These are phyloP conservation scores for Eudasyphora cyanicolor DNA, from an alignment of 2,888 invertebrate species.

Conservation along the genomic window DNA sequence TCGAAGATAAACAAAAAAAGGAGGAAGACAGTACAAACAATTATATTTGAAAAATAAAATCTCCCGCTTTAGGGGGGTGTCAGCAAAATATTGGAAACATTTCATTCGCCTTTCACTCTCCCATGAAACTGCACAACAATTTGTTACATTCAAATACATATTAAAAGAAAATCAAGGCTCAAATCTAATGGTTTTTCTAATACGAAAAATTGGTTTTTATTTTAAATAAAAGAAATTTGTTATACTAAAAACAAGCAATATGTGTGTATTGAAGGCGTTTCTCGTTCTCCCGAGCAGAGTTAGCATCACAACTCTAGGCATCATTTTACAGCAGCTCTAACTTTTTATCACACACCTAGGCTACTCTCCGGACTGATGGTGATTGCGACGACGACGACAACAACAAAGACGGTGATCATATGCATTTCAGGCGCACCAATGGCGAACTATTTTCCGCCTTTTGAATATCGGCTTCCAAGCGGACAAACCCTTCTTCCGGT, in stretches of 20 bases:
- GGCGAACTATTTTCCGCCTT: conserved; percentile 71
- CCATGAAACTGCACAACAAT: too few relatives aligned
- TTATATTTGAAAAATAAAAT: too few relatives aligned
- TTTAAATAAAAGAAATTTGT: conserved; percentile 51
- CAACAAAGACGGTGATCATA: conserved; percentile 61
- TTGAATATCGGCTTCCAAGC: conserved; percentile 76
- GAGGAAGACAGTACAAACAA: too few relatives aligned
- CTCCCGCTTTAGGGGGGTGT: too few relatives aligned
- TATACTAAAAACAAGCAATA: conserved; percentile 46
- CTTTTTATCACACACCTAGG: neutral
- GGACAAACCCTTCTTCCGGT: conserved; percentile 74
- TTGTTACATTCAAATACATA: too few relatives aligned
- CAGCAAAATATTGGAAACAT: too few relatives aligned
- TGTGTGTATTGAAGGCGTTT: conserved; percentile 43
- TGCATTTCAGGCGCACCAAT: conserved; percentile 70
- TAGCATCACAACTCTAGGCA: neutral
- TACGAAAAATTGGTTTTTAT: conserved; percentile 51
- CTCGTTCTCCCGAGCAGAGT: neutral
- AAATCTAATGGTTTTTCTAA: conserved; percentile 30
- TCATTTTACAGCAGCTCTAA: conserved; percentile 9
- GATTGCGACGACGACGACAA: too few relatives aligned
- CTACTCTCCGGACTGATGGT: conserved; percentile 2
- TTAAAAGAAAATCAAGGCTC: neutral
- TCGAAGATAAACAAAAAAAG: too few relatives aligned
- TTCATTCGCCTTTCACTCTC: too few relatives aligned